Base-by-base conservation (phyloP, 2,888 invertebrate species). In the Bombylius major region DNA sequence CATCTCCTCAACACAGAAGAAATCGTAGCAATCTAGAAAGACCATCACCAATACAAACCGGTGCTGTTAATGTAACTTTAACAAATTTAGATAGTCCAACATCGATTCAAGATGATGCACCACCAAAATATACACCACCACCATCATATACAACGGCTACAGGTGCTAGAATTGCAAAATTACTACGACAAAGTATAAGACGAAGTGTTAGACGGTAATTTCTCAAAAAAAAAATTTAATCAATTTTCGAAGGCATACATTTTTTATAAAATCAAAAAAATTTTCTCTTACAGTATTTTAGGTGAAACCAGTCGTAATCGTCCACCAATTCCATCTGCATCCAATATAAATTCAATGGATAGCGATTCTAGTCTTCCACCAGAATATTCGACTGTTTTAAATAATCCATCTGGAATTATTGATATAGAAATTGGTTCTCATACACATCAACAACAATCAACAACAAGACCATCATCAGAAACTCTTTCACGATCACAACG, bases 131-230 rank as follows among this genome's bases (percentile, higher is more conserved):
- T 74, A 93, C 92, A 0, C 93, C 94, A 1, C 94, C 94, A 4
- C 93, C 93, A 0, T 90, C 90, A 0, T 93, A 93, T 69, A 89
- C 91, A 39, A 92, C 92, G 5, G 93, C 93, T 1, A 93, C 93
- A 0, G 92, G 93, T 3, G 90, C 89, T 0, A 75, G 89, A 46
- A 79, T 91, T 57, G 86, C 86, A 7, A 86, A 86, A 67, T 76
- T 86, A 65, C 67, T 87, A 36, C 78, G 90, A 1, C 84, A 87
- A 66, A 89, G 89, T 63, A 80, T 91, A 51, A 74, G 90, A 42
- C 77, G 89, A 55, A 90, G 90, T 70, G 84, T 90, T 51, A 75
- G 91, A 58, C 79, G 89, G 72, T 72, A 59, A 23, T 23, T 23
- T 23, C 23, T 23, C 23, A 23, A 39, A 44, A 36, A 33, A 34